phyloP scores from a whole-genome alignment of 2,797 vertebrate genomes.

The Rallus crepitans region DNA sequence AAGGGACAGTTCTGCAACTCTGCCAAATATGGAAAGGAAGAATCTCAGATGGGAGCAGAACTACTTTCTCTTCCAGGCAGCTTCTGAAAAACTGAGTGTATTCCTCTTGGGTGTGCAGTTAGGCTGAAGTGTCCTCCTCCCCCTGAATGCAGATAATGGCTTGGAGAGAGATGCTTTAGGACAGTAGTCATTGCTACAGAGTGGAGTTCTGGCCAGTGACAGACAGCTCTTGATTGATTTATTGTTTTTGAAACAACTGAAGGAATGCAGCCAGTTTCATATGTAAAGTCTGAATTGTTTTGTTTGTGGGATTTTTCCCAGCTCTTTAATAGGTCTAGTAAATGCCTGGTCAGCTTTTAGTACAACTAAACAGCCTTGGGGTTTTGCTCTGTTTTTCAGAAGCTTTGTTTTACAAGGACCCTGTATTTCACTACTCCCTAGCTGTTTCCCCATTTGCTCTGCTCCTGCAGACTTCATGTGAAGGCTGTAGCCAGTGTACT shows the following conservation, averaged over 20 bases:
- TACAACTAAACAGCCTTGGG: neutral
- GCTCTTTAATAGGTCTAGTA: neutral
- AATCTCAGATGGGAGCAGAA: neutral
- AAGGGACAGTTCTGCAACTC: neutral
- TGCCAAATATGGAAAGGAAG: neutral
- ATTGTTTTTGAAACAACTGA: neutral
- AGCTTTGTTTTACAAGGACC: neutral
- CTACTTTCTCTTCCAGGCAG: neutral
- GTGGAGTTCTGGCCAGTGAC: neutral
- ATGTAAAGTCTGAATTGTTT: neutral
- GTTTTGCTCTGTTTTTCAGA: neutral
- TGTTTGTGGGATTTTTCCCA: neutral
- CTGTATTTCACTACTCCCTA: neutral
- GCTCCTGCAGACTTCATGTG: neutral
- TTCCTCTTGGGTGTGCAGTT: neutral
- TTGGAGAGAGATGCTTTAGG: neutral
- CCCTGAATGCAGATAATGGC: neutral
- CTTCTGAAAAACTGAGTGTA: conserved; percentile 1
- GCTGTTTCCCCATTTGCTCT: neutral
- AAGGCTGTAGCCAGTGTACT: neutral
- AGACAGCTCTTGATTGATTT: neutral
- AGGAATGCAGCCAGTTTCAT: neutral
- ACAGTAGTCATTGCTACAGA: neutral
- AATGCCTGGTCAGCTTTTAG: neutral
- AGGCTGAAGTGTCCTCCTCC: neutral